A percentile compares a stretch with the other conserved stretches of the same genome.
These are phyloP conservation scores for Danio jaintianensis DNA, from an alignment of 2,797 vertebrate genomes.

Conservation along the genomic window DNA sequence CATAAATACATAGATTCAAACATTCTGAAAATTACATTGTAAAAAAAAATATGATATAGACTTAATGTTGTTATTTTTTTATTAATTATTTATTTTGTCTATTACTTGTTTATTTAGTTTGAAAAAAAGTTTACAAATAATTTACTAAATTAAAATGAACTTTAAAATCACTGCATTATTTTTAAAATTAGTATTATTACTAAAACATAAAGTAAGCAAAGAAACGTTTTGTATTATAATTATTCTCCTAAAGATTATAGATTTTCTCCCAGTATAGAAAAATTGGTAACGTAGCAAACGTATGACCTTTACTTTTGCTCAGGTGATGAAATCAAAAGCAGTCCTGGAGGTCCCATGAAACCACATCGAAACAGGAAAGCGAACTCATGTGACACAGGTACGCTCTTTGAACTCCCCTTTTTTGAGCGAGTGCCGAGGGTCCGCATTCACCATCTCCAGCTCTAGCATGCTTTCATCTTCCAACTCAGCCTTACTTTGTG, in stretches of 20 bases:
- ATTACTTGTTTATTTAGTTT: no score
- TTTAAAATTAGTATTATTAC: no score
- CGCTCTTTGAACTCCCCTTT: background rate
- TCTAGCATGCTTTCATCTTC: conserved; percentile 21
- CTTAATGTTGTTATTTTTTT: no score
- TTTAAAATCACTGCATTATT: no score
- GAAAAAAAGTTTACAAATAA: no score
- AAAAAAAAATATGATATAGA: no score
- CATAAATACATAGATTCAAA: no score
- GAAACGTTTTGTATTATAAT: no score
- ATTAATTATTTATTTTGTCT: no score
- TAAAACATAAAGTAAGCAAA: background rate
- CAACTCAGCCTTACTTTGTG: background rate
- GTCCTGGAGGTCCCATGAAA: conserved; percentile 71
- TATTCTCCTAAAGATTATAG: no score
- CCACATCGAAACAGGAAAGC: conserved; percentile 82
- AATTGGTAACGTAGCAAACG: background rate
- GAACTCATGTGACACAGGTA: conserved; percentile 86
- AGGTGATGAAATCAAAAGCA: conserved; percentile 69
- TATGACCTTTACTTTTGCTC: background rate
- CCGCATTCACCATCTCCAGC: conserved; percentile 1
- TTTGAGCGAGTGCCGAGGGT: background rate
- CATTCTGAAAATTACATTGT: no score
- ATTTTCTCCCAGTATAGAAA: background rate
- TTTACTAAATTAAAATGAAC: no score